phyloP scores from a whole-genome alignment of 2,888 invertebrate species.

The Podotricha telesiphe region DNA sequence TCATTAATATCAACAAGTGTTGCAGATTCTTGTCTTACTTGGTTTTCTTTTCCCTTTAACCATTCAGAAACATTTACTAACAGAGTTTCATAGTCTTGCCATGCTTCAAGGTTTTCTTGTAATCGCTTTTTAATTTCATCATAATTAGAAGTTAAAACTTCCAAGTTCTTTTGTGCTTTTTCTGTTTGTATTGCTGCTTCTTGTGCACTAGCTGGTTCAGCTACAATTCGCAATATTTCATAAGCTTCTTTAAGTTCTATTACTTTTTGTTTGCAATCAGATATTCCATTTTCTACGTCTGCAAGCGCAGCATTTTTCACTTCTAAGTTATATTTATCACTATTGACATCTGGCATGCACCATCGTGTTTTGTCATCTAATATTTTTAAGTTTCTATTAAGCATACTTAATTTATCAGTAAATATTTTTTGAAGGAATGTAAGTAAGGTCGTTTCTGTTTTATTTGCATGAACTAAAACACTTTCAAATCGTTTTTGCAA shows the following conservation, averaged over 20 bases:
- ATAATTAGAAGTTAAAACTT: constrained; percentile 87
- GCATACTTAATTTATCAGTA: constrained; percentile 91
- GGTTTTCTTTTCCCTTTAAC: constrained; percentile 91
- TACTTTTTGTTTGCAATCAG: constrained; percentile 87
- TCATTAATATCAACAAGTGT: constrained; percentile 87
- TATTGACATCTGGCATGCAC: constrained; percentile 94
- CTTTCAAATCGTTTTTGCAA: constrained; percentile 93
- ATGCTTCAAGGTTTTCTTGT: constrained; percentile 88
- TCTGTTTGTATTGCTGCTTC: constrained; percentile 88
- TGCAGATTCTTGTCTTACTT: constrained; percentile 88
- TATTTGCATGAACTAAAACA: constrained; percentile 89
- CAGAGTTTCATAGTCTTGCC: constrained; percentile 91
- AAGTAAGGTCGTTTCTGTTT: constrained; percentile 90
- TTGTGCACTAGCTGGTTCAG: constrained; percentile 87
- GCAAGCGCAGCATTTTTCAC: constrained; percentile 92
- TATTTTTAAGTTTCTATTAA: constrained; percentile 91
- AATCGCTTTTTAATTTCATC: constrained; percentile 87
- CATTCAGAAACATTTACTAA: constrained; percentile 89
- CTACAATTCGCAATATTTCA: constrained; percentile 88
- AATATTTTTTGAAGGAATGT: constrained; percentile 94
- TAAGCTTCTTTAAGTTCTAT: constrained; percentile 88
- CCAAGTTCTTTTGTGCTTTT: constrained; percentile 87
- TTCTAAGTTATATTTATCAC: constrained; percentile 96
- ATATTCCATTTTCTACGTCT: constrained; percentile 89
- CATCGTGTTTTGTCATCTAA: constrained; percentile 95